These are phyloP conservation scores for Cygnus buccinator DNA, from an alignment of 2,113 vertebrate species.

Conservation along the genomic window DNA sequence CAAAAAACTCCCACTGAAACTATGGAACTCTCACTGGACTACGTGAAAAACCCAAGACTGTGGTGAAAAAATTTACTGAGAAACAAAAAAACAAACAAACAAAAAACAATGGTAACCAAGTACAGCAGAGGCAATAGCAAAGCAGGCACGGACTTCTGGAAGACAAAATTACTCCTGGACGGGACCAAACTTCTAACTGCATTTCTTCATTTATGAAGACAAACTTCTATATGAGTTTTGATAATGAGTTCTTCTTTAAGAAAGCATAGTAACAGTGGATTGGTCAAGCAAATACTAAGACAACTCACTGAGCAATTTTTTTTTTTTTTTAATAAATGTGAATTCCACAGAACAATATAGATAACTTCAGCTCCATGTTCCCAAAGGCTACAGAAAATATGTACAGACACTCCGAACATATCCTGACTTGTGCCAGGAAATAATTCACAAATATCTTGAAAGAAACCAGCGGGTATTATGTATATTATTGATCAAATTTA, in stretches of 20 bases:
- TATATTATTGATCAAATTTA: background rate
- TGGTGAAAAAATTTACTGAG: background rate
- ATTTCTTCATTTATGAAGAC: background rate
- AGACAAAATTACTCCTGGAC: background rate
- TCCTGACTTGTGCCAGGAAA: background rate
- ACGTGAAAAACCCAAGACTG: background rate
- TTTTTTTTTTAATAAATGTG: too few species aligned
- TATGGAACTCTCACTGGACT: background rate
- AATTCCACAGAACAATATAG: background rate
- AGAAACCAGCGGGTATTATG: background rate
- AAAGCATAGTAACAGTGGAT: background rate
- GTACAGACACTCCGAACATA: background rate
- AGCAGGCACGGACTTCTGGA: background rate
- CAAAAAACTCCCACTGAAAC: background rate
- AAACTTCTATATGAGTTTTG: background rate
- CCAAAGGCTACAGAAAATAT: background rate
- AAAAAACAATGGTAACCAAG: background rate
- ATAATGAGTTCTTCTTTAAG: background rate
- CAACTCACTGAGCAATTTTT: background rate
- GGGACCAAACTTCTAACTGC: background rate
- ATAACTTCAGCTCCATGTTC: background rate
- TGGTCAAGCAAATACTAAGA: background rate
- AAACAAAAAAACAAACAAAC: too few species aligned
- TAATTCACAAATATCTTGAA: background rate
- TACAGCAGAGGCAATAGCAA: background rate